Evolutionary conservation across 2,797 vertebrate species (phyloP).

Genomic region (Rhadinocentrus ornatus): DNA sequence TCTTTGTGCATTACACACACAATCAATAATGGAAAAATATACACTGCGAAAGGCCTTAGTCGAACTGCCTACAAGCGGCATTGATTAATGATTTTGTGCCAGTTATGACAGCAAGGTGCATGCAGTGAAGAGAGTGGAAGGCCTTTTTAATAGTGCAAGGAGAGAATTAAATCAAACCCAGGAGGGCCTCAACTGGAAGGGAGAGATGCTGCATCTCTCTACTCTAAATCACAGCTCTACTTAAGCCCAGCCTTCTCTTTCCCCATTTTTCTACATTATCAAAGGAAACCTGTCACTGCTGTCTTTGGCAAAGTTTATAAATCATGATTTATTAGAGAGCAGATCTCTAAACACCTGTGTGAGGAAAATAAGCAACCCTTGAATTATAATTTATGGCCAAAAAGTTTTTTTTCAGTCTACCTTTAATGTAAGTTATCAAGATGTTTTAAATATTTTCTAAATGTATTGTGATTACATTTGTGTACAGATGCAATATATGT

Average conservation of each 20-base stretch:
- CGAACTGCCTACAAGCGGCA: conserved; percentile 71
- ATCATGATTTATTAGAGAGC: conserved; percentile 79
- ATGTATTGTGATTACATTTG: conserved; percentile 6
- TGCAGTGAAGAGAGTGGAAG: conserved; percentile 79
- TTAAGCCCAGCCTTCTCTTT: conserved; percentile 75
- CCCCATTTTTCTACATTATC: conserved; percentile 83
- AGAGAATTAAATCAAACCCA: conserved; percentile 85
- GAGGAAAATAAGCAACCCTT: conserved; percentile 68
- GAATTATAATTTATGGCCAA: conserved; percentile 71
- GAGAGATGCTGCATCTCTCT: conserved; percentile 76
- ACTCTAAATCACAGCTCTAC: conserved; percentile 81
- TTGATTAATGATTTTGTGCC: conserved; percentile 87
- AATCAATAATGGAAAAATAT: conserved; percentile 85
- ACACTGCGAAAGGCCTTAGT: conserved; percentile 75
- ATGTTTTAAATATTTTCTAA: conserved; percentile 8
- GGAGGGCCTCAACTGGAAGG: conserved; percentile 80
- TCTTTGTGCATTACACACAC: conserved; percentile 77
- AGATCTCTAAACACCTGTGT: conserved; percentile 78
- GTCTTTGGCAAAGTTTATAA: conserved; percentile 80
- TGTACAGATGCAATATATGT: conserved; percentile 26
- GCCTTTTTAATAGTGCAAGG: conserved; percentile 84
- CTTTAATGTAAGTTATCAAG: conserved; percentile 41
- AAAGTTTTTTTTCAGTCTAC: conserved; percentile 56
- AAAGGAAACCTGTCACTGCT: conserved; percentile 80
- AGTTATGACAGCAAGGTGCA: conserved; percentile 85